Evolutionary conservation across 1,140 invertebrate species (phyloP).

Genomic region (Sarcophaga peregrina): DNA sequence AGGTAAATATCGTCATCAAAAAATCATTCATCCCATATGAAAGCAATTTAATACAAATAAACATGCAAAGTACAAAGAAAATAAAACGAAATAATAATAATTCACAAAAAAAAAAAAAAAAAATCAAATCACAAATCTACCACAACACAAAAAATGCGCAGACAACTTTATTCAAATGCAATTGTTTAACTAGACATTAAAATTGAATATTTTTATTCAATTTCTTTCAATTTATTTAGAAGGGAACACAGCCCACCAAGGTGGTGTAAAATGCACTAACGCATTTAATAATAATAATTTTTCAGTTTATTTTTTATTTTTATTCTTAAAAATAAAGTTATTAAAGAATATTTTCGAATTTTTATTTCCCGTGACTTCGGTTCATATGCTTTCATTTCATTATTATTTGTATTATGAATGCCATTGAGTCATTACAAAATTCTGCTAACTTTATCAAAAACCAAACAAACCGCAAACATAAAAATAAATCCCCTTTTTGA

Average conservation of each 20-base stretch:
- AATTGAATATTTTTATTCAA: background rate
- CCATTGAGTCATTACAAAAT: conserved; percentile 8
- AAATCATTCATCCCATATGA: background rate
- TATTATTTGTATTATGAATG: background rate
- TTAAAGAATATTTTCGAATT: background rate
- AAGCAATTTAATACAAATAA: conserved; percentile 34
- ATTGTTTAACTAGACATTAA: conserved; percentile 27
- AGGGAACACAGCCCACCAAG: background rate
- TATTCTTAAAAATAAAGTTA: background rate
- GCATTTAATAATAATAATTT: background rate
- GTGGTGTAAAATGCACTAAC: background rate
- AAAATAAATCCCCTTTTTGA: background rate
- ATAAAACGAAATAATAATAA: conserved; percentile 8
- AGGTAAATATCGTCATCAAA: background rate
- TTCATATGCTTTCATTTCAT: background rate
- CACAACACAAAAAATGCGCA: conserved; percentile 29
- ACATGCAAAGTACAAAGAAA: conserved; percentile 18
- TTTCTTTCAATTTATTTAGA: too few species aligned
- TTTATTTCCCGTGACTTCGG: background rate
- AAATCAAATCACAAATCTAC: background rate
- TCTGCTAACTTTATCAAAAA: conserved; percentile 22
- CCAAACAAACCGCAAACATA: background rate
- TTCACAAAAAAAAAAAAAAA: conserved; percentile 31
- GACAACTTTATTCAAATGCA: conserved; percentile 39
- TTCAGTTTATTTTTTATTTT: background rate